These are phyloP conservation scores for Phrynocephalus versicolor DNA, from an alignment of 2,113 vertebrate species.

Conservation along the genomic window DNA sequence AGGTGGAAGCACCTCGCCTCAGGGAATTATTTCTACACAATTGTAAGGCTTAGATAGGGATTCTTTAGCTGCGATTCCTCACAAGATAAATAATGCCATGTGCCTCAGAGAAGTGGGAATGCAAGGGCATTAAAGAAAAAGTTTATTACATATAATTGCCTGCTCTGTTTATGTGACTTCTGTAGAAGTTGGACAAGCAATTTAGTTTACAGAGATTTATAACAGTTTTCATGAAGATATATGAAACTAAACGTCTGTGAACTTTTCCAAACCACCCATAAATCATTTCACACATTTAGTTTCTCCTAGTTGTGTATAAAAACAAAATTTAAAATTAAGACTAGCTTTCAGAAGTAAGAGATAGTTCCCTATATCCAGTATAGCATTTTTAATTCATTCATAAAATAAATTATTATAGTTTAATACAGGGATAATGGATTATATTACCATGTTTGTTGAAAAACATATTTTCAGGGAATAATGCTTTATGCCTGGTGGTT, in stretches of 20 bases:
- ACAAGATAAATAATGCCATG: conserved; percentile 53
- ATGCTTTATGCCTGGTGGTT: background rate
- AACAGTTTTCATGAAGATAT: conserved; percentile 75
- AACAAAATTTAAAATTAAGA: conserved; percentile 65
- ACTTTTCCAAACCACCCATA: conserved; percentile 73
- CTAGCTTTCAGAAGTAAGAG: conserved; percentile 53
- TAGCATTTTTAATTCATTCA: conserved; percentile 34
- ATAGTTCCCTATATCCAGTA: conserved; percentile 24
- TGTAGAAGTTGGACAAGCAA: conserved; percentile 71
- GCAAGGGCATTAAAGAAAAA: conserved; percentile 72
- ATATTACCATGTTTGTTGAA: background rate
- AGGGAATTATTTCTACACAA: conserved; percentile 33
- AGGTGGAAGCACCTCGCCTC: background rate
- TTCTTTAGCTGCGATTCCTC: conserved; percentile 34
- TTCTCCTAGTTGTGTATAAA: conserved; percentile 57
- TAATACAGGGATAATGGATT: conserved; percentile 35
- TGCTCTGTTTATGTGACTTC: conserved; percentile 69
- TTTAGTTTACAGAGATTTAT: conserved; percentile 79
- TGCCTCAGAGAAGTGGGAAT: conserved; percentile 58
- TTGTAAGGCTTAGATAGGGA: conserved; percentile 11
- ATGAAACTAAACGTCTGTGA: conserved; percentile 73
- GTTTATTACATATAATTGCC: conserved; percentile 81
- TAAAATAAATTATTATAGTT: conserved; percentile 51
- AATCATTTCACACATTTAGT: conserved; percentile 78
- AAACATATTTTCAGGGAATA: conserved; percentile 11